These are phyloP conservation scores for Acrobeloides nanus DNA, from an alignment of 2,888 invertebrate species.

Conservation along the genomic window DNA sequence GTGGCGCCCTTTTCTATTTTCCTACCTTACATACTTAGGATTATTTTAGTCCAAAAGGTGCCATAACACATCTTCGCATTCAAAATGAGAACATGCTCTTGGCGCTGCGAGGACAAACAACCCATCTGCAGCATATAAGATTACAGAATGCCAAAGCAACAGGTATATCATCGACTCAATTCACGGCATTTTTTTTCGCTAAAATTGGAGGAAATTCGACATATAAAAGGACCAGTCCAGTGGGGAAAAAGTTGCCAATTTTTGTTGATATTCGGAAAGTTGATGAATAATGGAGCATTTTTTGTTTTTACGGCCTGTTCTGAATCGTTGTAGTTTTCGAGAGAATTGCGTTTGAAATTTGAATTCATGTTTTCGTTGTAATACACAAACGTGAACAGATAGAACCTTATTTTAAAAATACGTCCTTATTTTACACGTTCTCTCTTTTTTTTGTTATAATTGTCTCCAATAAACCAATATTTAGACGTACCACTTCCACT, in stretches of 20 bases:
- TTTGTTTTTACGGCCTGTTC: no score
- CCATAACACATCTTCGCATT: conserved; percentile 19
- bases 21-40: no score
- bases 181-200: conserved; percentile 1
- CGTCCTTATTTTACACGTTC: conserved; percentile 24
- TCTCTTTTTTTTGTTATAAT: conserved; percentile 32
- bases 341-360: no score
- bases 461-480: conserved; percentile 24
- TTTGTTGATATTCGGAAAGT: no score
- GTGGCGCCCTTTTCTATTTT: no score
- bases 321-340: no score
- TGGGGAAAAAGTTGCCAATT: no score
- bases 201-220: no score
- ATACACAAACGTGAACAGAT: no score
- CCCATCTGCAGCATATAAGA: conserved; percentile 19
- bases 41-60: conserved; percentile 16
- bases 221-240: no score
- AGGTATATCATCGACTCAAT: conserved; percentile 6
- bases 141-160: conserved; percentile 21
- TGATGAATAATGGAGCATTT: no score
- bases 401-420: conserved; percentile 18
- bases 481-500: conserved; percentile 31
- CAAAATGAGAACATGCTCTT: conserved; percentile 26
- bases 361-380: no score
- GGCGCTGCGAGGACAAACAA: conserved; percentile 13